Evolutionary conservation across 2,888 invertebrate genomes (phyloP), one percentile per base, ranked within the genome.

Genomic region (Stegana nigrithorax): DNA sequence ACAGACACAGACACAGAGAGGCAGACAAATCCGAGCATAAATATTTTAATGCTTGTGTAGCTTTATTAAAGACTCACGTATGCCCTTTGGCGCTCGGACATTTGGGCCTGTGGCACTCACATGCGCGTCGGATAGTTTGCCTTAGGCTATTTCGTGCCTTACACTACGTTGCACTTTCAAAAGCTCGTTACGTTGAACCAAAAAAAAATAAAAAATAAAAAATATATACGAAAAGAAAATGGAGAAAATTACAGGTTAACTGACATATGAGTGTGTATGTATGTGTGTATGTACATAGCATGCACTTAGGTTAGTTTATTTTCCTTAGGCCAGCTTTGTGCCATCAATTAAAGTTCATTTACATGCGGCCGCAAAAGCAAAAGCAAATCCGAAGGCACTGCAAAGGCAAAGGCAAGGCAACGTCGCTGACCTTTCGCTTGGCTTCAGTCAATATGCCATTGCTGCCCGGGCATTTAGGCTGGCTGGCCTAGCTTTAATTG

Each of bases 331-430:
- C n/a, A n/a, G n/a, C n/a, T n/a, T n/a, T n/a, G n/a, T n/a, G n/a
- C n/a, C 39, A 75, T 73, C 75, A 76, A 76, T 76, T 76, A 76
- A 76, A 73, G 76, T 74, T 75, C 75, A 76, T 76, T 75, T 76
- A 72, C 75, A 75, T 78, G 75, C 75, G n/a, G n/a, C n/a, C 78
- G 73, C 75, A 77, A 72, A 74, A 70, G 65, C 47, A 47, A 6
- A 21, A 21, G 21, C 47, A 32, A 6, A 12, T 12, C 6, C 32
- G 6, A 6, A 32, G 7, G 12, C 32, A 32, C 32, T 8, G 7
- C 32, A 6, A 32, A 32, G 7, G 6, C 6, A 6, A 32, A 8
- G 32, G 42, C 42, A 17, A 5, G 42, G 8, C n/a, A n/a, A n/a
- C n/a, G n/a, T n/a, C n/a, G n/a, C n/a, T n/a, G n/a, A n/a, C n/a